Evolutionary conservation across 2,113 vertebrate species (phyloP).

Genomic region (Sapajus apella): DNA sequence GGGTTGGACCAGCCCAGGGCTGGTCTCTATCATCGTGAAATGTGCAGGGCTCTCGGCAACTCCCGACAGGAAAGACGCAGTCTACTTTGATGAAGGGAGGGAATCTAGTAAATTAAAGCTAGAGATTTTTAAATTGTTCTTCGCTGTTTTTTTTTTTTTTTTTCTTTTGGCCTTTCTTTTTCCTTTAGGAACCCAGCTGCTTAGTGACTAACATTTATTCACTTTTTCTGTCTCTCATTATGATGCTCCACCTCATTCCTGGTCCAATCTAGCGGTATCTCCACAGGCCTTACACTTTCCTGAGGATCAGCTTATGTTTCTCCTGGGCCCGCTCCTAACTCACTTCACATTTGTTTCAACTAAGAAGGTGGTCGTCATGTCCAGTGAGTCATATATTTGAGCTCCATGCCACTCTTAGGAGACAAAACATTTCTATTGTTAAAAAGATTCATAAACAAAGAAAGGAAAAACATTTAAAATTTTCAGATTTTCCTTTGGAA

Average conservation of each 20-base stretch:
- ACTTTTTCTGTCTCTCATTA: constrained; percentile 59
- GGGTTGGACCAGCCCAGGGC: not conserved
- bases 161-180: not conserved
- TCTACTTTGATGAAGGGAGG: not conserved
- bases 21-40: not conserved
- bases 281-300: constrained; percentile 43
- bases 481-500: constrained; percentile 74
- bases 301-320: constrained; percentile 48
- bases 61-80: not conserved
- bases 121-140: not conserved
- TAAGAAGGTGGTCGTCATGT: constrained; percentile 50
- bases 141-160: not conserved
- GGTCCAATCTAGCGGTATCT: not conserved
- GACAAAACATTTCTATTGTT: constrained; percentile 71
- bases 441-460: constrained; percentile 62
- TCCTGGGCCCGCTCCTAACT: constrained; percentile 52
- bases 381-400: constrained; percentile 65
- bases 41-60: not conserved
- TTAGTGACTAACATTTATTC: constrained; percentile 56
- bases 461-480: constrained; percentile 51
- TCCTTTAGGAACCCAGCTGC: not conserved
- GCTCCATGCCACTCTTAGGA: constrained; percentile 53
- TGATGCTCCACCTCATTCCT: not conserved
- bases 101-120: constrained; percentile 6
- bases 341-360: constrained; percentile 50